Conservation (phyloP, 2,888 invertebrate genomes). For the Archips xylosteana region DNA sequence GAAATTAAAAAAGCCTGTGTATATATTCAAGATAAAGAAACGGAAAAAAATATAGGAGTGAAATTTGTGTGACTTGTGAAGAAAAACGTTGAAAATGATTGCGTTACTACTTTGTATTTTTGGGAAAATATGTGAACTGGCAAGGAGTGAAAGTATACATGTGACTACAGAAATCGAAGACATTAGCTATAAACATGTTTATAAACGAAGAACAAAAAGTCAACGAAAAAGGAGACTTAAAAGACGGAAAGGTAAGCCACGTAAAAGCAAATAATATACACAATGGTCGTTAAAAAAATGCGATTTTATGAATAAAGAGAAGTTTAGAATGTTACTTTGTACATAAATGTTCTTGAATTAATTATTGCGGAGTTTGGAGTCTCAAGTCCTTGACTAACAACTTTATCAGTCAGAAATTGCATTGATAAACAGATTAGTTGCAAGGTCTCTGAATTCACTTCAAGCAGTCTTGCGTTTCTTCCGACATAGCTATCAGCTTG, state of each 20-base stretch:
- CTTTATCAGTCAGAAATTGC: slow-evolving; percentile 1
- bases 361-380: not conserved
- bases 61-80: slow-evolving; percentile 19
- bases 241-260: slow-evolving; percentile 52
- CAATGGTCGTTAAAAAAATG: not conserved
- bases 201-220: slow-evolving; percentile 48
- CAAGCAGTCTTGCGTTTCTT: slow-evolving; percentile 15
- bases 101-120: slow-evolving; percentile 69
- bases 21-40: slow-evolving; percentile 57
- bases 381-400: not conserved
- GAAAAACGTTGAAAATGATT: slow-evolving; percentile 63
- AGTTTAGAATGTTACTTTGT: no score
- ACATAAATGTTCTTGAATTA: not conserved
- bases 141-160: slow-evolving; percentile 52
- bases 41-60: slow-evolving; percentile 60
- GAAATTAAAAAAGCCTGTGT: slow-evolving; percentile 49
- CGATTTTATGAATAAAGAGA: no score
- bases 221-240: slow-evolving; percentile 50
- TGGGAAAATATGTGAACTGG: slow-evolving; percentile 65
- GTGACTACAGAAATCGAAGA: slow-evolving; percentile 42
- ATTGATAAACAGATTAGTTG: slow-evolving; percentile 5
- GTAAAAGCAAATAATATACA: not conserved
- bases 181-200: slow-evolving; percentile 29
- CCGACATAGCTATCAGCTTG: slow-evolving; percentile 30
- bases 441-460: slow-evolving; percentile 6